Evolutionary conservation across 2,888 invertebrate genomes (phyloP), one percentile per base, ranked within the genome.

Genomic region (Cremastobaeus sp.): DNA sequence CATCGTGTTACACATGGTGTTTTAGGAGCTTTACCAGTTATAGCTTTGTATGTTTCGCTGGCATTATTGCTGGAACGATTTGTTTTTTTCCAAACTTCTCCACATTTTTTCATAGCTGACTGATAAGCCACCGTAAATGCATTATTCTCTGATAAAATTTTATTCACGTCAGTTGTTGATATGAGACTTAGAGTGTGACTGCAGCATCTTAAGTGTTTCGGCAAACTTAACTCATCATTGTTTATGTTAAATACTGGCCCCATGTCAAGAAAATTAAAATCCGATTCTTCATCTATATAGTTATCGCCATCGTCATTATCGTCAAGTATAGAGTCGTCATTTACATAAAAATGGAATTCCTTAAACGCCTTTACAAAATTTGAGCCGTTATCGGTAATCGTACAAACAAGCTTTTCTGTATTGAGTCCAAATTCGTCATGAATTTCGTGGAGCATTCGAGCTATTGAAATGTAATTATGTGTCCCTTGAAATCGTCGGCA

Each of bases 401-500:
- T 74, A 17, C 50, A 70, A n/a, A 70, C 32, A 18, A 76, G 60
- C 28, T 55, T 41, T 41, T 20, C 28, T 6, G 14, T 4, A 8
- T 30, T 18, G 48, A 75, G 70, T 21, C 55, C 55, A 21, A 66
- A 77, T 6, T 34, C n/a, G 17, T 47, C 37, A 45, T 77, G 41
- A 20, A 77, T 64, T 18, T 54, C 55, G 1, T 34, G 14, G 5
- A 77, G 20, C 21, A 62, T 14, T 2, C 52, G 37, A 3, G 64
- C 73, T 6, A 77, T 73, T 5, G 50, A 34, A 4, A 66, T 47
- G 14, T 64, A 64, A 8, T 71, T 37, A 62, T 78, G 76, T 3
- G 65, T 65, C 4, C 74, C 76, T 28, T 64, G 54, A 55, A 78
- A 76, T 32, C 74, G 30, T n/a, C 64, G 21, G 34, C 74, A 76